These are phyloP conservation scores for Sebastes minor DNA, from an alignment of 2,797 vertebrate species.

Conservation along the genomic window DNA sequence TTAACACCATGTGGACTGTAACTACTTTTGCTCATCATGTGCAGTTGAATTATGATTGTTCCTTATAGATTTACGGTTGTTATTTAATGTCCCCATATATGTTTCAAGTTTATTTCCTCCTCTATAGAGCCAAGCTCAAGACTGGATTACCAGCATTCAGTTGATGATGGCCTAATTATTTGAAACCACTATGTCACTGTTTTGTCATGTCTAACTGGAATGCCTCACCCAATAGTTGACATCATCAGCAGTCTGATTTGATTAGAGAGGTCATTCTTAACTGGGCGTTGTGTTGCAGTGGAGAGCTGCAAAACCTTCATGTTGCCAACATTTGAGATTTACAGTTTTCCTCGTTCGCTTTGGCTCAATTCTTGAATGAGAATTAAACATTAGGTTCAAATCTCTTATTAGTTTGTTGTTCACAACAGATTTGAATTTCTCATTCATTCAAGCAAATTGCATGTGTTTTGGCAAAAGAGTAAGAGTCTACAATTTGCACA, in stretches of 20 bases:
- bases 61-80: background rate
- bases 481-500: no score
- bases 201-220: background rate
- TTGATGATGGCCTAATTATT: background rate
- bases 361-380: no score
- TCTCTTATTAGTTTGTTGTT: no score
- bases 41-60: background rate
- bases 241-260: background rate
- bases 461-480: no score
- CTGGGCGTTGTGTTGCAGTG: background rate
- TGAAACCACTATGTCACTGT: background rate
- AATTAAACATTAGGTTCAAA: no score
- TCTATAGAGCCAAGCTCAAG: background rate
- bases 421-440: no score
- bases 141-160: background rate
- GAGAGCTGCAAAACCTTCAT: background rate
- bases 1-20: background rate
- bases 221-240: background rate
- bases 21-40: background rate
- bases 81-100: background rate
- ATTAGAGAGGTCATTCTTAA: background rate
- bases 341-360: no score
- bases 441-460: no score
- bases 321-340: background rate
- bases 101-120: background rate